Evolutionary conservation across 2,797 vertebrate genomes (phyloP).

Genomic region (Leontopithecus rosalia): DNA sequence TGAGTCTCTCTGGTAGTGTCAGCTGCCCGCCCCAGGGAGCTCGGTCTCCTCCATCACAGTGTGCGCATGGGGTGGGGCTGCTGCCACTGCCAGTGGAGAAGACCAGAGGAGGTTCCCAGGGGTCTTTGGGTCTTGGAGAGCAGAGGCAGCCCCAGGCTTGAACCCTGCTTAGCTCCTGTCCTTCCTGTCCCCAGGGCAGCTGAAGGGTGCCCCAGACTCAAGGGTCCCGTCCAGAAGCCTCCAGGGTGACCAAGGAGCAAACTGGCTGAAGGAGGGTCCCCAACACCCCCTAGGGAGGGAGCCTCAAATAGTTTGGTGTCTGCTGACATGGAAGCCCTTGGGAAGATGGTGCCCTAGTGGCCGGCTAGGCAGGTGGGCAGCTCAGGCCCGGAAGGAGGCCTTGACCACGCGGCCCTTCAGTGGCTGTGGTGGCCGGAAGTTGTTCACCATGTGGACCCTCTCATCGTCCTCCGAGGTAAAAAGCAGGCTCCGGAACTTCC

Average conservation of each 20-base stretch:
- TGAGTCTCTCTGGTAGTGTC: slow-evolving; percentile 72
- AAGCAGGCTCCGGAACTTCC: slow-evolving; percentile 93
- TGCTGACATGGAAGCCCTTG: slow-evolving; percentile 82
- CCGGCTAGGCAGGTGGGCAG: neutral
- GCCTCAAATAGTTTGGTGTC: slow-evolving; percentile 58
- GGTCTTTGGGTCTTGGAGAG: slow-evolving; percentile 46
- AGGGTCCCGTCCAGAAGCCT: slow-evolving; percentile 15
- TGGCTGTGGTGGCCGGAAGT: slow-evolving; percentile 95
- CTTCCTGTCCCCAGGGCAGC: slow-evolving; percentile 11
- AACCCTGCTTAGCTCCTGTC: slow-evolving; percentile 12
- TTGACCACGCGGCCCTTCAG: slow-evolving; percentile 93
- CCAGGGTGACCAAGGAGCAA: slow-evolving; percentile 39
- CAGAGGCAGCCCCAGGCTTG: slow-evolving; percentile 24
- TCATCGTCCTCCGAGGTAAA: slow-evolving; percentile 90
- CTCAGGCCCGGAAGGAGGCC: slow-evolving; percentile 90
- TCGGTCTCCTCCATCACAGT: slow-evolving; percentile 75
- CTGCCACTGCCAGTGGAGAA: slow-evolving; percentile 49
- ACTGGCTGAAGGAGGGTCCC: slow-evolving; percentile 12
- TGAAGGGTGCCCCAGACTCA: neutral
- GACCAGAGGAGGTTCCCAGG: slow-evolving; percentile 58
- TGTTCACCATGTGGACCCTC: slow-evolving; percentile 94
- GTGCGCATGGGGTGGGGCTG: slow-evolving; percentile 58
- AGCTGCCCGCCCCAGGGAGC: slow-evolving; percentile 41
- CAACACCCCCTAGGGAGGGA: slow-evolving; percentile 51
- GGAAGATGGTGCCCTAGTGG: slow-evolving; percentile 62